A percentile compares a stretch with the other conserved stretches of the same genome.
Conservation (phyloP, 2,888 invertebrate species). For the Eupithecia exiguata region DNA sequence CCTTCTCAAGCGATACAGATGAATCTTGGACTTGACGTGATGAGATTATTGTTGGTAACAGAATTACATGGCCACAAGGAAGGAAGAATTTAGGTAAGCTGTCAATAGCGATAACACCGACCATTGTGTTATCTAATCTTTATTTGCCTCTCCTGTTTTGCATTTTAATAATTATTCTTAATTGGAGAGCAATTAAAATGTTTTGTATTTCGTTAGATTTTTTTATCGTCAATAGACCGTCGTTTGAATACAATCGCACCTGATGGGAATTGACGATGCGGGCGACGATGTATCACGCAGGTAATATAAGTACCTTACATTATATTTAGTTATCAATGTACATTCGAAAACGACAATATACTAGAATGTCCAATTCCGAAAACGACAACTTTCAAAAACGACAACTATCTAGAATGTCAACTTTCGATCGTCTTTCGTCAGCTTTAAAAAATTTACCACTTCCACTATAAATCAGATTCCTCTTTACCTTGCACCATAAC, state of each 20-base stretch:
- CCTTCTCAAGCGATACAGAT: neutral
- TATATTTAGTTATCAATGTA: too few species aligned
- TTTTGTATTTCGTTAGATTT: neutral
- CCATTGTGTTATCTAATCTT: neutral
- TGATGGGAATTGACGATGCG: too few species aligned
- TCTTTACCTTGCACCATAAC: neutral
- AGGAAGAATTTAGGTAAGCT: neutral
- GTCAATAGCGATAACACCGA: neutral
- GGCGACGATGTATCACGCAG: too few species aligned
- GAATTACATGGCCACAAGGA: neutral
- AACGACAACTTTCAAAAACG: too few species aligned
- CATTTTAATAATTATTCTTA: neutral
- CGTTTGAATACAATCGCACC: too few species aligned
- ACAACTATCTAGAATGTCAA: too few species aligned
- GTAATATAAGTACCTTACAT: too few species aligned
- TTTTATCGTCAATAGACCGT: too few species aligned
- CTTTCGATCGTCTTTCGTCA: too few species aligned
- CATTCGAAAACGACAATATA: too few species aligned
- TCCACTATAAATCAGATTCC: neutral
- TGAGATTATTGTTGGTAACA: neutral
- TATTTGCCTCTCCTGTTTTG: neutral
- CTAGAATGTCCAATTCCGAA: too few species aligned
- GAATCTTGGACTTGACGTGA: constrained; percentile 1
- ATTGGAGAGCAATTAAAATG: neutral
- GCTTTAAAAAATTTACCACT: too few species aligned